Evolutionary conservation across 2,113 vertebrate species (phyloP).

Genomic region (Ageneiosus marmoratus): DNA sequence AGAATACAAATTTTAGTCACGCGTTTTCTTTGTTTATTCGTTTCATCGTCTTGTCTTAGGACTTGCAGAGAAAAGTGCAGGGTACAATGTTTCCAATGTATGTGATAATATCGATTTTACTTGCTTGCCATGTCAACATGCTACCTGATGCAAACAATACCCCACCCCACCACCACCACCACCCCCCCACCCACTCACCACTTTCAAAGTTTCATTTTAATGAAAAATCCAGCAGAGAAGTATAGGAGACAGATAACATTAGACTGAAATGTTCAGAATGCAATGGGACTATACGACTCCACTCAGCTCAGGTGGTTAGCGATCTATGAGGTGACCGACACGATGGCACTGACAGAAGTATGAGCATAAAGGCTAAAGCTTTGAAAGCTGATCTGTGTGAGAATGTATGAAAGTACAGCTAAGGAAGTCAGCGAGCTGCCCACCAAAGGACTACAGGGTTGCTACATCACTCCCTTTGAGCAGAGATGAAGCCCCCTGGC

Average conservation of each 20-base stretch:
- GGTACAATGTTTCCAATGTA: neutral
- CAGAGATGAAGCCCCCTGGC: neutral
- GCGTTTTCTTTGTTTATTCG: conserved; percentile 40
- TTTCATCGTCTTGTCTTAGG: conserved; percentile 19
- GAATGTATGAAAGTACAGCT: neutral
- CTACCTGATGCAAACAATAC: too few relatives aligned
- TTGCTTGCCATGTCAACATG: neutral
- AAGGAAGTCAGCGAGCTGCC: neutral
- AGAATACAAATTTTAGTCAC: conserved; percentile 37
- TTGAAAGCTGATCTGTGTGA: neutral
- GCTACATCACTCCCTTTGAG: neutral
- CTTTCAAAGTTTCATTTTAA: neutral
- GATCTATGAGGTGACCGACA: neutral
- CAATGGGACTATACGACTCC: neutral
- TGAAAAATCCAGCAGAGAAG: neutral
- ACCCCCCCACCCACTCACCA: neutral
- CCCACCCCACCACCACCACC: too few relatives aligned
- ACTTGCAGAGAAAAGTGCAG: neutral
- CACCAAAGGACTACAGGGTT: neutral
- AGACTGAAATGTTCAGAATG: neutral
- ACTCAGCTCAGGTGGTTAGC: neutral
- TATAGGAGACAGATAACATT: neutral
- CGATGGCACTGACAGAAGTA: neutral
- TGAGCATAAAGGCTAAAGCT: neutral
- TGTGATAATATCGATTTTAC: neutral